These are phyloP conservation scores for Pollimyrus isidori DNA, from an alignment of 2,113 vertebrate genomes.

Conservation along the genomic window DNA sequence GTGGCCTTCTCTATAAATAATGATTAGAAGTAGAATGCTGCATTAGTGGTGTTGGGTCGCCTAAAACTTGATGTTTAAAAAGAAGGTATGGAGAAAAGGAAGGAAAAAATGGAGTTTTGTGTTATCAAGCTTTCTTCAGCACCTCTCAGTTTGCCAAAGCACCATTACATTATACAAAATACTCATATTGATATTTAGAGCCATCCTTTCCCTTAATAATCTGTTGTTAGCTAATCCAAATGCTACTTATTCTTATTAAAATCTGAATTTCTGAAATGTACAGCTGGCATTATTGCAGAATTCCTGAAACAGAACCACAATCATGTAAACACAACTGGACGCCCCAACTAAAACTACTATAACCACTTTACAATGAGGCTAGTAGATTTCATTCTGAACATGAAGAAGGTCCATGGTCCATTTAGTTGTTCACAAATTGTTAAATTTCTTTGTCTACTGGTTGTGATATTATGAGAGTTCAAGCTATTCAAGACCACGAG, in stretches of 20 bases:
- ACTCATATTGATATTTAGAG: background rate
- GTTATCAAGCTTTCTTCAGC: background rate
- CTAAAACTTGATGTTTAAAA: background rate
- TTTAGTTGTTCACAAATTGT: background rate
- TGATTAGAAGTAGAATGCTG: background rate
- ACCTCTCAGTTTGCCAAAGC: background rate
- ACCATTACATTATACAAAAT: background rate
- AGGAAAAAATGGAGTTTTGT: background rate
- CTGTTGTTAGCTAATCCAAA: background rate
- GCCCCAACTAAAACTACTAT: background rate
- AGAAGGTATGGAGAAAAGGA: background rate
- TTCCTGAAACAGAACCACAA: background rate
- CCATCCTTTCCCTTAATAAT: background rate
- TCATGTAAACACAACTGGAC: background rate
- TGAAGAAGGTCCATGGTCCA: background rate
- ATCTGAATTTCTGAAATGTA: background rate
- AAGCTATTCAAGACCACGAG: background rate
- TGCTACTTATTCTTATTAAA: background rate
- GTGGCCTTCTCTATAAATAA: background rate
- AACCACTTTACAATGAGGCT: background rate
- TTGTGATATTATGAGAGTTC: background rate
- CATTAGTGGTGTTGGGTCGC: background rate
- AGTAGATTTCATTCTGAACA: background rate
- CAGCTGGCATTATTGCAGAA: background rate
- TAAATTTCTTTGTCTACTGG: background rate